Percentiles rank a stretch among this genome's conserved stretches.
Evolutionary conservation across 2,113 vertebrate species (phyloP).

Genomic region (Toxotes chatareus): DNA sequence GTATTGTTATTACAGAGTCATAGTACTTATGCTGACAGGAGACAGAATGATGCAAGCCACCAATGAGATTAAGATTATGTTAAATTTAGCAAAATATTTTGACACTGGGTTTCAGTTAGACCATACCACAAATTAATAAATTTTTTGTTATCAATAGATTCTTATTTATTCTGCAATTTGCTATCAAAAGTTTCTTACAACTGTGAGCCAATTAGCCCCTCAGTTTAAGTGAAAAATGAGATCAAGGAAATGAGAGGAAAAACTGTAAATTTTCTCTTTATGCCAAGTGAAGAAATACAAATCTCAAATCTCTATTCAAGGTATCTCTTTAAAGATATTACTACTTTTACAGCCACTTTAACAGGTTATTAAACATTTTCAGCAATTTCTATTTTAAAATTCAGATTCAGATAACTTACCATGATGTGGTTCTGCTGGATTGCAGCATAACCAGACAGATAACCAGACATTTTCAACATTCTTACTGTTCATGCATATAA

Average conservation of each 20-base stretch:
- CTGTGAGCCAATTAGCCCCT: not conserved
- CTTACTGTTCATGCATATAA: not conserved
- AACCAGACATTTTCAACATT: slow-evolving; percentile 40
- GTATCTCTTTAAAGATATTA: not conserved
- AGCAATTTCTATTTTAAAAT: slow-evolving; percentile 38
- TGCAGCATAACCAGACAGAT: slow-evolving; percentile 48
- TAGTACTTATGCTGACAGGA: not conserved
- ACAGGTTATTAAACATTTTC: slow-evolving; percentile 12
- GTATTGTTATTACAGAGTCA: not conserved
- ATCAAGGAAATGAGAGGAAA: too few species aligned
- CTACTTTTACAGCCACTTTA: slow-evolving; percentile 1
- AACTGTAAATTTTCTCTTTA: not conserved
- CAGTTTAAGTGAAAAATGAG: not conserved
- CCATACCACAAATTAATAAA: not conserved
- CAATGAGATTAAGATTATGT: not conserved
- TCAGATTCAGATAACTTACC: slow-evolving; percentile 49
- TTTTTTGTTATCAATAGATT: not conserved
- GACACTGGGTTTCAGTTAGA: not conserved
- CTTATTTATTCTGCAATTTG: not conserved
- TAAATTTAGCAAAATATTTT: not conserved
- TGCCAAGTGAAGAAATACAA: not conserved
- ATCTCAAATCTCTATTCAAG: not conserved
- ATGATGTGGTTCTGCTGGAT: slow-evolving; percentile 46
- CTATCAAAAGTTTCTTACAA: not conserved
- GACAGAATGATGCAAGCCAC: not conserved